Percentiles rank a stretch among this genome's conserved stretches.
These are phyloP conservation scores for Empidonax alnorum DNA, from an alignment of 2,113 vertebrate species.

Conservation along the genomic window DNA sequence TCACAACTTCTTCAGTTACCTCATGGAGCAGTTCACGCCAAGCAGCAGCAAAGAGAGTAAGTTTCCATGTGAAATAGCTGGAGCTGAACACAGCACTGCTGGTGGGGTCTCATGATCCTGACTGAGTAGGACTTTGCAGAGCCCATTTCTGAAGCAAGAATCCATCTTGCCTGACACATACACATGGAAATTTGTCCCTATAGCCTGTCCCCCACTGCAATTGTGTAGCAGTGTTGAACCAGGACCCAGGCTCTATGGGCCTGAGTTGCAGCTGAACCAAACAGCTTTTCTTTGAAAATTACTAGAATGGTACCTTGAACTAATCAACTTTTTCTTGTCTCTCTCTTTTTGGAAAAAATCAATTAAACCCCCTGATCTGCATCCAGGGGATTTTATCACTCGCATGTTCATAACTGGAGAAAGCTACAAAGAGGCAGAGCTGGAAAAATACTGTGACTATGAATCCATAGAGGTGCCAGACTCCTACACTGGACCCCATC, in stretches of 20 bases:
- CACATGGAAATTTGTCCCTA: not conserved
- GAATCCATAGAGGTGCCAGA: slow-evolving; percentile 81
- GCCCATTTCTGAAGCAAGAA: not conserved
- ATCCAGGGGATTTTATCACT: slow-evolving; percentile 85
- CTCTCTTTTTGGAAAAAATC: not conserved
- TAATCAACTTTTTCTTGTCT: not conserved
- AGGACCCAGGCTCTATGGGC: not conserved
- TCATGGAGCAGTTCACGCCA: slow-evolving; percentile 89
- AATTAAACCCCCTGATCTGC: not conserved
- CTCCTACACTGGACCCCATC: slow-evolving; percentile 81
- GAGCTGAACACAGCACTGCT: not conserved
- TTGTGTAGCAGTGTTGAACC: not conserved
- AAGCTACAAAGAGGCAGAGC: slow-evolving; percentile 72
- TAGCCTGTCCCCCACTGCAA: not conserved
- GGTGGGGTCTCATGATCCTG: not conserved
- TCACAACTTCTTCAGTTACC: slow-evolving; percentile 89
- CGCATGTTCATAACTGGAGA: slow-evolving; percentile 83
- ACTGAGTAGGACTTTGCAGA: not conserved
- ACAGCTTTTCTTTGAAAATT: not conserved
- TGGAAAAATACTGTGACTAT: slow-evolving; percentile 81
- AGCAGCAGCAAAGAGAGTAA: slow-evolving; percentile 85
- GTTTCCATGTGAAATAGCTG: not conserved
- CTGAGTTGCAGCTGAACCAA: not conserved
- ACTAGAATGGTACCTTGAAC: not conserved
- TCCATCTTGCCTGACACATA: not conserved